Percentiles rank a stretch among this genome's conserved stretches.
phyloP scores from a whole-genome alignment of 2,888 invertebrate genomes.

The Noctua pronuba region DNA sequence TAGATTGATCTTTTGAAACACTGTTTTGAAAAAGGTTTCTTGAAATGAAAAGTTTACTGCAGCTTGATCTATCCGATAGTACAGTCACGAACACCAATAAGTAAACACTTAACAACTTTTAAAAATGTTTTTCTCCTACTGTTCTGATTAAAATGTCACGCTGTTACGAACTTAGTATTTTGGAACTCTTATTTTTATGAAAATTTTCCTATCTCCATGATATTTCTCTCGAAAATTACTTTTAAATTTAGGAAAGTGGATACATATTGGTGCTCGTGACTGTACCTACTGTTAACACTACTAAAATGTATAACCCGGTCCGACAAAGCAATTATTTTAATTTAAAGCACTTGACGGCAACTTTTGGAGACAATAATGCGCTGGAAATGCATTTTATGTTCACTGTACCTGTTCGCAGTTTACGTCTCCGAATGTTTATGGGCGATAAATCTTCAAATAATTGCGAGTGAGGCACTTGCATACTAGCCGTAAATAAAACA shows the following conservation, averaged over 20 bases:
- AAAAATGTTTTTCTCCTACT: no score
- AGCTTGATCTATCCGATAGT: conserved; percentile 3
- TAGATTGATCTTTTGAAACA: conserved; percentile 4
- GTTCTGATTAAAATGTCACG: no score
- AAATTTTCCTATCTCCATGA: no score
- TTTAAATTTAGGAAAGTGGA: no score
- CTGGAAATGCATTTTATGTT: conserved; percentile 63
- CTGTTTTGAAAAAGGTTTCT: conserved; percentile 7
- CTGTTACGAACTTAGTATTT: no score
- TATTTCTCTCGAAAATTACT: no score
- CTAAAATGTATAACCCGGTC: conserved; percentile 49
- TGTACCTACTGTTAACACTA: background rate
- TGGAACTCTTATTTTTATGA: no score
- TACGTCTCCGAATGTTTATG: conserved; percentile 63
- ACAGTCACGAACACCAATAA: no score
- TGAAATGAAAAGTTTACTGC: conserved; percentile 10
- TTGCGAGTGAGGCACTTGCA: conserved; percentile 53
- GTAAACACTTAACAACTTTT: no score
- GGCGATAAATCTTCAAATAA: conserved; percentile 65
- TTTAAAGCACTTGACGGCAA: conserved; percentile 59
- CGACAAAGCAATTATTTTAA: conserved; percentile 65
- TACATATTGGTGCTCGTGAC: no score
- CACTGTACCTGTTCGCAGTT: conserved; percentile 62
- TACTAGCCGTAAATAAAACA: conserved; percentile 34
- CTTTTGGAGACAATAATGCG: conserved; percentile 60